Conservation (phyloP, 2,113 vertebrate species). For the human region GRCh38 chr11:25958501-25959000, state of each 20-base stretch:
- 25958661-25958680: not conserved
- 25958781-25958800: not conserved
- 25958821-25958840: not conserved
- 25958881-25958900: not conserved
- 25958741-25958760: not conserved
- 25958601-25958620: not conserved
- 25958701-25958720: fast-evolving
- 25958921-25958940: not conserved
- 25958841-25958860: slow-evolving; percentile 5
- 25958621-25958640: not conserved
- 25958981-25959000: not conserved
- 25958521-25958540: not conserved
- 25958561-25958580: not conserved
- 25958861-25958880: slow-evolving; percentile 14
- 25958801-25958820: not conserved
- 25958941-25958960: not conserved
- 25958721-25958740: not conserved
- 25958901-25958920: not conserved
- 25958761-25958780: not conserved
- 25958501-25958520: not conserved
- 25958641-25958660: not conserved
- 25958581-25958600: not conserved
- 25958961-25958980: not conserved
- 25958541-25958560: not conserved
- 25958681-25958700: not conserved